Evolutionary conservation across 2,888 invertebrate genomes (phyloP), one percentile per base, ranked within the genome.

Genomic region (Drosophila testacea): DNA sequence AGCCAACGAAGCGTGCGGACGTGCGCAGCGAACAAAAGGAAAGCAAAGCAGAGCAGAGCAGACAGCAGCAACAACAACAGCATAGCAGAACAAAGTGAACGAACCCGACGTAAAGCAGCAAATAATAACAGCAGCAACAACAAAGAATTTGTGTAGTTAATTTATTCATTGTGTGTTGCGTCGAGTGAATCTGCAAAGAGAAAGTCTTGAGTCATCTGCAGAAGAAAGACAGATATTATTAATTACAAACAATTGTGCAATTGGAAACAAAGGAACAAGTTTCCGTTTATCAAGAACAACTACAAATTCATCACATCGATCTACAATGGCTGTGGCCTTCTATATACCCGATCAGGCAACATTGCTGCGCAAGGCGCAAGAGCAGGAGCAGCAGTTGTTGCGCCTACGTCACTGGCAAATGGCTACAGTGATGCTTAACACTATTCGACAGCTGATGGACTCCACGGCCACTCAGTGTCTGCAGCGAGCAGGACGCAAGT

Each of bases 311-410:
- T 52, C 36, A 28, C 10, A 51, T 34, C 39, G 30, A 51, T 50
- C 22, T 28, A 83, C 52, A 81, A 91, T 92, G 91, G 91, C 91
- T 34, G 82, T 91, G 63, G 92, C 91, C 46, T 92, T 92, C 55
- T 92, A 82, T 50, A 92, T 91, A 54, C 91, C 91, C 55, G 92
- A 91, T 63, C 92, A 92, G 77, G 90, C 87, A 28, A 83, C 67
- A 13, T 54, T 92, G 57, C 72, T 91, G 72, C 91, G 91, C 10
- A 90, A 91, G 70, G 89, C 91, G 34, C 75, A 69, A 36, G 87
- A 90, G 39, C 87, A 90, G 79, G 91, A 91, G 73, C 89, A 88
- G 56, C 88, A 88, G 47, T 82, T 92, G 57, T 64, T 91, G 32
- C 89, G 90, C 36, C 77, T 87, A 75, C 89, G 90, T 27, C 87